phyloP scores from a whole-genome alignment of 2,797 vertebrate species.

The Erpetoichthys calabaricus region DNA sequence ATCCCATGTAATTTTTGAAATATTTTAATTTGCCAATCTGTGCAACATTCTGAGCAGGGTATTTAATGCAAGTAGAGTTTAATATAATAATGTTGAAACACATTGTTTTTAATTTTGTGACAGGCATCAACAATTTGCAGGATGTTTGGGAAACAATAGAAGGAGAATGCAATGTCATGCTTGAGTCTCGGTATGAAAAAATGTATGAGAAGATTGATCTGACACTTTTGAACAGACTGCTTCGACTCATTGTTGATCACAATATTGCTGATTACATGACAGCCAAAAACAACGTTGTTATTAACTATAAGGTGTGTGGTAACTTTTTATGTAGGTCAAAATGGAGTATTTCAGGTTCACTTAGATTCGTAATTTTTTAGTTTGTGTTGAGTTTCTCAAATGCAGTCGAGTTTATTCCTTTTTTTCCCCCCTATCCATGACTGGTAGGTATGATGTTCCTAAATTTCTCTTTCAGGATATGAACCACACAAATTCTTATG shows the following conservation, averaged over 20 bases:
- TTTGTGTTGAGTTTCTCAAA: not conserved
- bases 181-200: slow-evolving; percentile 96
- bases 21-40: too few relatives aligned
- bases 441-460: too few relatives aligned
- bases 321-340: not conserved
- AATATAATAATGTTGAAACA: too few relatives aligned
- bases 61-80: too few relatives aligned
- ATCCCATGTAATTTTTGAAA: too few relatives aligned
- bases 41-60: too few relatives aligned
- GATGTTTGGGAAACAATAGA: slow-evolving; percentile 96
- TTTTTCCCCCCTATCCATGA: too few relatives aligned
- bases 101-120: not conserved
- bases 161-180: slow-evolving; percentile 96
- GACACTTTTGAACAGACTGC: slow-evolving; percentile 88
- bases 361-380: not conserved
- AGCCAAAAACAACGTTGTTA: slow-evolving; percentile 97
- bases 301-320: slow-evolving; percentile 85
- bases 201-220: slow-evolving; percentile 99
- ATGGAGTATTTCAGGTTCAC: not conserved
- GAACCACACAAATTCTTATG: slow-evolving; percentile 98
- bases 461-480: slow-evolving; percentile 63
- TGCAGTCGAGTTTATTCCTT: too few relatives aligned
- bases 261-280: slow-evolving; percentile 99
- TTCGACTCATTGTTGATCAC: slow-evolving; percentile 96
- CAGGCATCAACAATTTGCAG: slow-evolving; percentile 95